These are phyloP conservation scores for Ahaetulla prasina DNA, from an alignment of 2,113 vertebrate genomes.

Conservation along the genomic window DNA sequence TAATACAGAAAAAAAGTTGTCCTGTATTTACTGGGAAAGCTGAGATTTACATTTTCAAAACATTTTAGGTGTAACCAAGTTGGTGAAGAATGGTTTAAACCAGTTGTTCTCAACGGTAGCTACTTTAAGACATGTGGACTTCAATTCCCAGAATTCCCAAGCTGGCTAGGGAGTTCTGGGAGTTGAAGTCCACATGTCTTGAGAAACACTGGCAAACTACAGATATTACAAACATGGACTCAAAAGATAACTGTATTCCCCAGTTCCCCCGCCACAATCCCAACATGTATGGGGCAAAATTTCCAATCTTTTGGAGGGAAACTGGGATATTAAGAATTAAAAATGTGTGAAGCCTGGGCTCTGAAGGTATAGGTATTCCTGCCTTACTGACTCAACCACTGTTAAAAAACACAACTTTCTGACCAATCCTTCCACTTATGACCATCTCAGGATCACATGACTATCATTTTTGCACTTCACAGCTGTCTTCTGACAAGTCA, in stretches of 20 bases:
- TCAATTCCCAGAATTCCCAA: no score
- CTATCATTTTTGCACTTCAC: not conserved
- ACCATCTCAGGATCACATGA: not conserved
- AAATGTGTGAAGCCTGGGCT: not conserved
- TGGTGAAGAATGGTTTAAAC: not conserved
- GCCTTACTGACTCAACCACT: not conserved
- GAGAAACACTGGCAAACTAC: not conserved
- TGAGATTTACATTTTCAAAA: not conserved
- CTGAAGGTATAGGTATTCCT: not conserved
- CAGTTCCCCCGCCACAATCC: not conserved
- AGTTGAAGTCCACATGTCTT: not conserved
- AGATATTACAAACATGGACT: not conserved
- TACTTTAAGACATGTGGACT: no score
- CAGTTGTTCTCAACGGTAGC: not conserved
- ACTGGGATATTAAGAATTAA: not conserved
- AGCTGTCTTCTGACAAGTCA: not conserved
- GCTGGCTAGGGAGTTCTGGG: no score
- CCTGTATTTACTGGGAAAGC: not conserved
- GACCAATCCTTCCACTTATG: not conserved
- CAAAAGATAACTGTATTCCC: not conserved
- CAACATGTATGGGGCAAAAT: not conserved
- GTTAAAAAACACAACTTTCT: not conserved
- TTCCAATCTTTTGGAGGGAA: not conserved
- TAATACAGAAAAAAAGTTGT: not conserved
- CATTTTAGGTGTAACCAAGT: not conserved